phyloP scores from a whole-genome alignment of 2,797 vertebrate genomes.

The Smutsia gigantea region DNA sequence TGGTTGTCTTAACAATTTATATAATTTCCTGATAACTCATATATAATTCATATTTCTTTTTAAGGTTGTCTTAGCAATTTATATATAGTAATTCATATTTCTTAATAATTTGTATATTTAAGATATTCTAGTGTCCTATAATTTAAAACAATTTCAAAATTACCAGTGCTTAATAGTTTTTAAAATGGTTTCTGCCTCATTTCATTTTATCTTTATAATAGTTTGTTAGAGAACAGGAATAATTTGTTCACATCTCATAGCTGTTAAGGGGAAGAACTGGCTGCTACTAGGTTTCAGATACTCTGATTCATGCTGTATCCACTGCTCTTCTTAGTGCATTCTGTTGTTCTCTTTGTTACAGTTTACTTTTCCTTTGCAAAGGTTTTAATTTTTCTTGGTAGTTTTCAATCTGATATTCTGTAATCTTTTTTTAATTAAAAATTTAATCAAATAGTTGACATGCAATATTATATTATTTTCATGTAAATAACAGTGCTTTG shows the following conservation, averaged over 20 bases:
- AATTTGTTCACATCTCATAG: background rate
- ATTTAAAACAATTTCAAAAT: background rate
- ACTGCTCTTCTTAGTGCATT: background rate
- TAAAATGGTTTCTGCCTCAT: background rate
- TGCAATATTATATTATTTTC: no score
- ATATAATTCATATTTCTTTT: conserved; percentile 5
- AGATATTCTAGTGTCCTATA: background rate
- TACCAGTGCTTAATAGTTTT: background rate
- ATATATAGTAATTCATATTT: background rate
- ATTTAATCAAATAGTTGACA: no score
- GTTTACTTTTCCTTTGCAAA: conserved; percentile 11
- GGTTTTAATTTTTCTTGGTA: conserved; percentile 3
- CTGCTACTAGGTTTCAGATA: background rate
- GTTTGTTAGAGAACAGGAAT: background rate
- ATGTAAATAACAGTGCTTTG: no score
- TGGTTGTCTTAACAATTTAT: background rate
- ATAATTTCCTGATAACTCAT: conserved; percentile 15
- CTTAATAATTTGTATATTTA: conserved; percentile 10
- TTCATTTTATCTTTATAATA: background rate
- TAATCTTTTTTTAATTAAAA: no score
- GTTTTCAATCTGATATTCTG: background rate
- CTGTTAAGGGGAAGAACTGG: background rate
- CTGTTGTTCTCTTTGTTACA: background rate
- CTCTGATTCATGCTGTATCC: background rate
- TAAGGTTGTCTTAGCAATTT: no score